Evolutionary conservation across 2,113 vertebrate genomes (phyloP).

Genomic region (Festucalex cinctus): DNA sequence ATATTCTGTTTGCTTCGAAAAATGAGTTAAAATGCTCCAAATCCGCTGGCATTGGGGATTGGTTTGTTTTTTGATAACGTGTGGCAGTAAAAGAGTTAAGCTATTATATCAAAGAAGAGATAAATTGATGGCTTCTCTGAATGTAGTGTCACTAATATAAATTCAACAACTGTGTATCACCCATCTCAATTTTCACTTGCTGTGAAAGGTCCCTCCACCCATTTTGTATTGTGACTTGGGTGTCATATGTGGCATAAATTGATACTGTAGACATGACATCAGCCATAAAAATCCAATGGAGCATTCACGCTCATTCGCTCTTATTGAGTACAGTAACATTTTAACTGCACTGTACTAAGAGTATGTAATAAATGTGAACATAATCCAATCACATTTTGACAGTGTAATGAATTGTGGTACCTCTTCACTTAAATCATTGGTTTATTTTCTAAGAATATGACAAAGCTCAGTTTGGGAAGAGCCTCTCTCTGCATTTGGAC

Average conservation of each 20-base stretch:
- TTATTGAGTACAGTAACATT: neutral
- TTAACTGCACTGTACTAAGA: neutral
- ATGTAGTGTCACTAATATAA: neutral
- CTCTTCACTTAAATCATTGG: neutral
- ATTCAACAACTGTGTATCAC: neutral
- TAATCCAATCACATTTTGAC: neutral
- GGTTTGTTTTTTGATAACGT: too few relatives aligned
- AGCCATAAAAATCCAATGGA: neutral
- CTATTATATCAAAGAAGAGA: neutral
- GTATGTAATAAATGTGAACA: neutral
- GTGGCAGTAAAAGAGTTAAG: too few relatives aligned
- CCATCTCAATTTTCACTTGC: neutral
- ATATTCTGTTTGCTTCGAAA: too few relatives aligned
- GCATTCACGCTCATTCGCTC: neutral
- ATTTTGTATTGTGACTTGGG: neutral
- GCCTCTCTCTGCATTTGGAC: conserved; percentile 18
- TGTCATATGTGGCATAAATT: neutral
- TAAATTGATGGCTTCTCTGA: neutral
- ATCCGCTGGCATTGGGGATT: too few relatives aligned
- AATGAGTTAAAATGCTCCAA: too few relatives aligned
- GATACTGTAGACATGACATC: neutral
- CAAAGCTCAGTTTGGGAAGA: conserved; percentile 2
- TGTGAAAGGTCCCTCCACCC: neutral
- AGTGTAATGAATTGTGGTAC: neutral
- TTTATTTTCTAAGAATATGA: neutral